These are phyloP conservation scores for Ceuthmochares aereus DNA, from an alignment of 2,113 vertebrate species.

Conservation along the genomic window DNA sequence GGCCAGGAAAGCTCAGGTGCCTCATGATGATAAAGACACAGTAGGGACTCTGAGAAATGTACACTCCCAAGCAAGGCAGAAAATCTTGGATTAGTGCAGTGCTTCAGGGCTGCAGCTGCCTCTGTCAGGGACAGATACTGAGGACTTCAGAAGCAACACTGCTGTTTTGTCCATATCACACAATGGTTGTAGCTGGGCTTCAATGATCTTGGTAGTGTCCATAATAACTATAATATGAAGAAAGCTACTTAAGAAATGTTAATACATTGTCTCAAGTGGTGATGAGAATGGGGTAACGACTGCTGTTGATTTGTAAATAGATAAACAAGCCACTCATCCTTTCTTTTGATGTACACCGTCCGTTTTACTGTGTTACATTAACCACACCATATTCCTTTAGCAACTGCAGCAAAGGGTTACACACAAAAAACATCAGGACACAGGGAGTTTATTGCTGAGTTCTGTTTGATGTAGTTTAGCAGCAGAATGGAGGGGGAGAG, in stretches of 20 bases:
- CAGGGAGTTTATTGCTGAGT: not conserved
- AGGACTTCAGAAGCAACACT: not conserved
- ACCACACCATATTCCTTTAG: not conserved
- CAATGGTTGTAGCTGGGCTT: not conserved
- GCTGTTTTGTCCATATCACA: not conserved
- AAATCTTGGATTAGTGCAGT: not conserved
- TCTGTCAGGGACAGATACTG: not conserved
- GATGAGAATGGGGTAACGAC: not conserved
- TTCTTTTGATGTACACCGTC: not conserved
- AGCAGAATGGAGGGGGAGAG: not conserved
- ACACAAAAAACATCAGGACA: not conserved
- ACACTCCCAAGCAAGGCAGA: not conserved
- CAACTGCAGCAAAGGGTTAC: not conserved
- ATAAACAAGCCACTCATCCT: accelerated
- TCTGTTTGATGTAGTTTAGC: not conserved
- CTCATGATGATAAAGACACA: not conserved
- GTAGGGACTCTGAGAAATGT: not conserved
- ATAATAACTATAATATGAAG: not conserved
- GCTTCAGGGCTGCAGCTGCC: not conserved
- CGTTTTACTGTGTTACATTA: not conserved
- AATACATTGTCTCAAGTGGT: accelerated
- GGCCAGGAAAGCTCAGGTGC: not conserved
- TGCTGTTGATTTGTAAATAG: not conserved
- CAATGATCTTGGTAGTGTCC: not conserved
- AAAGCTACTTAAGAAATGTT: not conserved